These are phyloP conservation scores for Bergia puertoricense DNA, from an alignment of 92 coral and sea anemone genomes.

Conservation along the genomic window DNA sequence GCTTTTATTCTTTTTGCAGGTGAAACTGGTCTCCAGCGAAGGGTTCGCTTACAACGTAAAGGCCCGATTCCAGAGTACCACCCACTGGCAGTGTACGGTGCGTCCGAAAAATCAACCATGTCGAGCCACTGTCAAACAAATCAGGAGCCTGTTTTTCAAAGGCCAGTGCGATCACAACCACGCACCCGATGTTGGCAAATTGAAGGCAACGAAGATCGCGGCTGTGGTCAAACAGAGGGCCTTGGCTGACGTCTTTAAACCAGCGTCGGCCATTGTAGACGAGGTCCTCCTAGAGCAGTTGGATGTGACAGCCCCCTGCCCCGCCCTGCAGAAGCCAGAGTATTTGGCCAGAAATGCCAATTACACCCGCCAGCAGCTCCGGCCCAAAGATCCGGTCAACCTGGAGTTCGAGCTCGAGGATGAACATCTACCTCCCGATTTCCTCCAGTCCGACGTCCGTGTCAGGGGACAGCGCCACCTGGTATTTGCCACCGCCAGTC, in stretches of 20 bases:
- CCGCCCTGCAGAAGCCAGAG: slow-evolving; percentile 35
- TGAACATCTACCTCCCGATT: slow-evolving; percentile 35
- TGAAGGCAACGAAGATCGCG: neutral
- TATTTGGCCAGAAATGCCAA: slow-evolving; percentile 27
- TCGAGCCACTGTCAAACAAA: neutral
- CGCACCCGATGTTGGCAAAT: neutral
- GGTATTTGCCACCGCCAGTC: slow-evolving; percentile 24
- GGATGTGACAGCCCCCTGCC: slow-evolving; percentile 19
- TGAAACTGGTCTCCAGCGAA: neutral
- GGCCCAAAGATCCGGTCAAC: slow-evolving; percentile 39
- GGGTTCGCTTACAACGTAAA: neutral
- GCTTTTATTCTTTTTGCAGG: slow-evolving; percentile 8
- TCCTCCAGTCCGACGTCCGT: slow-evolving; percentile 22
- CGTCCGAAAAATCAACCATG: neutral
- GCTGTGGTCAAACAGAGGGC: slow-evolving; percentile 8
- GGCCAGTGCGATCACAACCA: slow-evolving; percentile 8
- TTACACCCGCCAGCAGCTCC: slow-evolving; percentile 25
- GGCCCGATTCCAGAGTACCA: neutral
- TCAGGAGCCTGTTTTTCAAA: neutral
- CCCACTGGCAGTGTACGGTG: neutral
- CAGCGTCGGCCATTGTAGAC: slow-evolving; percentile 15
- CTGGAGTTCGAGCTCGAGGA: slow-evolving; percentile 41
- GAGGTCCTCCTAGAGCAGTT: slow-evolving; percentile 26
- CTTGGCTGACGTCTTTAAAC: neutral
- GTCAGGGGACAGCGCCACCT: slow-evolving; percentile 32